Evolutionary conservation across 2,113 vertebrate genomes (phyloP).

Genomic region (Monarcha castaneiventris): DNA sequence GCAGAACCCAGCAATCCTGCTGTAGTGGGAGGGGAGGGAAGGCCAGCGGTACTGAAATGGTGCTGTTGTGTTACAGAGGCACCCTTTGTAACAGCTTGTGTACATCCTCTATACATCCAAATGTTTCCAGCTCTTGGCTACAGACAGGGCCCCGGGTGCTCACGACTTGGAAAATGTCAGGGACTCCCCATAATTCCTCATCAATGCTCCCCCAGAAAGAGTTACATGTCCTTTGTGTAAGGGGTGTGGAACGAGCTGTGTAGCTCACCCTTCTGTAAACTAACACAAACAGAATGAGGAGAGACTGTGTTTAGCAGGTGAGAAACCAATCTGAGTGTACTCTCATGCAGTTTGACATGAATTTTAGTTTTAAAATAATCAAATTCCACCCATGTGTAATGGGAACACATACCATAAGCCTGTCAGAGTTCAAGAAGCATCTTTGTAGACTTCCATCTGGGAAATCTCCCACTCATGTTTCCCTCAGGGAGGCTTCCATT

Average conservation of each 20-base stretch:
- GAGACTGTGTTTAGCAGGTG: not conserved
- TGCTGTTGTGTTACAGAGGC: not conserved
- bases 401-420: not conserved
- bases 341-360: not conserved
- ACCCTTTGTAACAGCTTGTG: not conserved
- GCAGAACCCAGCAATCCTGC: not conserved
- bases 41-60: not conserved
- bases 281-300: not conserved
- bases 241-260: not conserved
- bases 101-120: not conserved
- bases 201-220: not conserved
- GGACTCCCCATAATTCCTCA: not conserved
- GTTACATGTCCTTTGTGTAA: rapidly evolving
- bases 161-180: not conserved
- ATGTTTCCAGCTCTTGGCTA: not conserved
- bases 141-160: not conserved
- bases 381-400: not conserved
- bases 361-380: not conserved
- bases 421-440: not conserved
- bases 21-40: not conserved
- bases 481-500: not conserved
- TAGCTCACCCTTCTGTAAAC: not conserved
- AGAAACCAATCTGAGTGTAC: not conserved
- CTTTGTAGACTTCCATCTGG: not conserved
- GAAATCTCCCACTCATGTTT: not conserved